Evolutionary conservation across 2,797 vertebrate genomes (phyloP).

Genomic region (Sus cebifrons): DNA sequence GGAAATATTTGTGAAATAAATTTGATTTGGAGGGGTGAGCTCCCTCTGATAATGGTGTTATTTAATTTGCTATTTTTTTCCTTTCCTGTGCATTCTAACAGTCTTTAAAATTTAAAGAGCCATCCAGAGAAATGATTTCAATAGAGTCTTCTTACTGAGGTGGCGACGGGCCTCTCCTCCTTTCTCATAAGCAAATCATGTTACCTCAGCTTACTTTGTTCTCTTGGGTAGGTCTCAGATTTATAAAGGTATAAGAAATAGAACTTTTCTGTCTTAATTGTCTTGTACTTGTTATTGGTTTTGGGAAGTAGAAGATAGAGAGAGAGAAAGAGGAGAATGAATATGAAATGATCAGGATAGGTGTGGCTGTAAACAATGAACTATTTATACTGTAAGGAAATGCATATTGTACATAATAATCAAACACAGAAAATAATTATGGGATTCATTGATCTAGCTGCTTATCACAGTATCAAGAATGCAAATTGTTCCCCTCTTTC

Average conservation of each 20-base stretch:
- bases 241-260: not conserved
- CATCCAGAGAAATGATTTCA: not conserved
- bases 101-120: slow-evolving; percentile 28
- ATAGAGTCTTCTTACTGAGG: not conserved
- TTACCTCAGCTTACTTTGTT: not conserved
- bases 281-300: not conserved
- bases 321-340: not conserved
- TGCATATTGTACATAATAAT: not conserved
- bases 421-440: not conserved
- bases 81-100: not conserved
- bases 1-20: slow-evolving; percentile 33
- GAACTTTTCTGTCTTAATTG: not conserved
- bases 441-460: not conserved
- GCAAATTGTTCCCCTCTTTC: not conserved
- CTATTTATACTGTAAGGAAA: not conserved
- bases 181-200: not conserved
- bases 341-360: not conserved
- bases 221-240: not conserved
- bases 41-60: not conserved
- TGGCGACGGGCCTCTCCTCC: not conserved
- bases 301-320: fast-evolving
- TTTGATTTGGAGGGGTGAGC: slow-evolving; percentile 32
- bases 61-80: slow-evolving; percentile 31
- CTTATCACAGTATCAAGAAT: not conserved
- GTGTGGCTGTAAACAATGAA: not conserved